phyloP scores from a whole-genome alignment of 37 sponge, comb jelly and placozoan genomes.

The Lycopodina hypogea region DNA sequence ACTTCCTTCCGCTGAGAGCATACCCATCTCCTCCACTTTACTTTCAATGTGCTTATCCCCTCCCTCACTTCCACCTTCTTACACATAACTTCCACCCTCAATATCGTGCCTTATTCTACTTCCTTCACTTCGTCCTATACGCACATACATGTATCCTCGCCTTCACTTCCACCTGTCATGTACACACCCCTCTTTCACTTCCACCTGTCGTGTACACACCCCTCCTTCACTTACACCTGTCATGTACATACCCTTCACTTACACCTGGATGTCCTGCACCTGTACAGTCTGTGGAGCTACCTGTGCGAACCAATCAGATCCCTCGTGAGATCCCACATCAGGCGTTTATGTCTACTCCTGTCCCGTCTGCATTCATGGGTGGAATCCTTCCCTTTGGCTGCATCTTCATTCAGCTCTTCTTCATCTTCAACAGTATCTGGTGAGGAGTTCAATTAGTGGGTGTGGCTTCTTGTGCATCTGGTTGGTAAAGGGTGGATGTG shows the following conservation, averaged over 20 bases:
- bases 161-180: too few relatives aligned
- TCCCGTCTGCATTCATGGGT: conserved; percentile 90
- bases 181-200: too few relatives aligned
- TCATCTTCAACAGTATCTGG: conserved; percentile 98
- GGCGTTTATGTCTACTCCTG: conserved; percentile 68
- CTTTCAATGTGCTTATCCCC: too few relatives aligned
- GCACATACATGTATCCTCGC: too few relatives aligned
- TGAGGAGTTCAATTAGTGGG: conserved; percentile 20
- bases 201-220: too few relatives aligned
- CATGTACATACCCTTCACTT: too few relatives aligned
- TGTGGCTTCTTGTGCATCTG: background rate
- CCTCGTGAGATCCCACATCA: conserved; percentile 98
- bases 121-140: too few relatives aligned
- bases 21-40: too few relatives aligned
- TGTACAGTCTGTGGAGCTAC: conserved; percentile 62
- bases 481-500: background rate
- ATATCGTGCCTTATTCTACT: too few relatives aligned
- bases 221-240: background rate
- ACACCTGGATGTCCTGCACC: too few relatives aligned
- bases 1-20: background rate
- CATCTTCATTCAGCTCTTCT: conserved; percentile 97
- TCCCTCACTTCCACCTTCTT: too few relatives aligned
- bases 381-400: conserved; percentile 98
- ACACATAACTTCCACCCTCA: too few relatives aligned
- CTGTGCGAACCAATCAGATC: conserved; percentile 94